Conservation (phyloP, 2,888 invertebrate species). For the Acleris emargana region DNA sequence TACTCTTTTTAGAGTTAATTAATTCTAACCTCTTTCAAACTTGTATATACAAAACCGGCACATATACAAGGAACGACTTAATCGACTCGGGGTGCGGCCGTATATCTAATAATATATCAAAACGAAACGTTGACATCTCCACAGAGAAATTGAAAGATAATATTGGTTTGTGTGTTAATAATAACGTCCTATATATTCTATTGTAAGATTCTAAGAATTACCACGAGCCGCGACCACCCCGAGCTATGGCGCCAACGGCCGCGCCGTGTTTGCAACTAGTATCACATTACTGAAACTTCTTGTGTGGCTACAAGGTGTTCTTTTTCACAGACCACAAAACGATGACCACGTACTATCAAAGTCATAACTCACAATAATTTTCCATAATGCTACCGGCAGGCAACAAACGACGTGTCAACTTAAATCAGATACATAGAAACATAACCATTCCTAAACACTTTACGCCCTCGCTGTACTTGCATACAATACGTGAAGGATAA, state of each 20-base stretch:
- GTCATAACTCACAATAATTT: conserved; percentile 32
- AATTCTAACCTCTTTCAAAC: no score
- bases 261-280: conserved; percentile 30
- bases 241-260: conserved; percentile 14
- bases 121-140: no score
- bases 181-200: conserved; percentile 11
- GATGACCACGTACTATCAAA: conserved; percentile 8
- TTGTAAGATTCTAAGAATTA: conserved; percentile 30
- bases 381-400: conserved; percentile 35
- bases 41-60: no score
- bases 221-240: conserved; percentile 26
- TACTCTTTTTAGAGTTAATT: no score
- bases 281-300: conserved; percentile 29
- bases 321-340: background rate
- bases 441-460: conserved; percentile 74
- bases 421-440: conserved; percentile 80
- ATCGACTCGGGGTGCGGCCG: no score
- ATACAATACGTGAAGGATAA: conserved; percentile 62
- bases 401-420: conserved; percentile 54
- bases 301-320: conserved; percentile 21
- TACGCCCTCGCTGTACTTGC: conserved; percentile 69
- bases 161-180: background rate
- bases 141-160: no score
- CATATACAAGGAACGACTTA: no score
- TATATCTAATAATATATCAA: no score